Percentiles rank a stretch among this genome's conserved stretches.
These are phyloP conservation scores for Atherinomorus stipes DNA, from an alignment of 2,113 vertebrate species.

Conservation along the genomic window DNA sequence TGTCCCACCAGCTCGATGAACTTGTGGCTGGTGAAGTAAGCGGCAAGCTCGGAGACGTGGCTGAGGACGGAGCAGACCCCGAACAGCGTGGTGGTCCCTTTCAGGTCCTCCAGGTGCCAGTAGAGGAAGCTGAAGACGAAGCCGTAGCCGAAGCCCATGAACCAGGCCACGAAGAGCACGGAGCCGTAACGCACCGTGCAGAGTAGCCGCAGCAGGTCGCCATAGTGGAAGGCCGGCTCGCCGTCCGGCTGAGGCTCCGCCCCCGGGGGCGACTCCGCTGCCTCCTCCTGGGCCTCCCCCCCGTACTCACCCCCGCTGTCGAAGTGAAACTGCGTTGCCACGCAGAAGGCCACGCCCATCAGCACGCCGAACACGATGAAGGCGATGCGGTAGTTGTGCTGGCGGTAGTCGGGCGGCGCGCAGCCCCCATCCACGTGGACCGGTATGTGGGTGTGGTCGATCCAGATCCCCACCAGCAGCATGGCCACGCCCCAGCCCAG, in stretches of 20 bases:
- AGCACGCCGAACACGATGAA: constrained; percentile 96
- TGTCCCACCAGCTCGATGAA: constrained; percentile 98
- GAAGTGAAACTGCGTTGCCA: constrained; percentile 95
- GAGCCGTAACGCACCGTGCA: constrained; percentile 95
- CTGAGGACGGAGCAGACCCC: constrained; percentile 96
- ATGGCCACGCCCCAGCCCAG: constrained; percentile 97
- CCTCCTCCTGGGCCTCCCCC: constrained; percentile 68
- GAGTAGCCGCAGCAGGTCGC: constrained; percentile 89
- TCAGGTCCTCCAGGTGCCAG: constrained; percentile 96
- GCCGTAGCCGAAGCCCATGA: constrained; percentile 98
- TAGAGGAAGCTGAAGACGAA: constrained; percentile 98
- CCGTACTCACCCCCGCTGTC: constrained; percentile 79
- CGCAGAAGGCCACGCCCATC: constrained; percentile 90
- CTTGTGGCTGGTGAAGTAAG: constrained; percentile 98
- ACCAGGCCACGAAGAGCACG: constrained; percentile 97
- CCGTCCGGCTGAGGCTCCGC: constrained; percentile 36
- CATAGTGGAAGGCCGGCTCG: constrained; percentile 84
- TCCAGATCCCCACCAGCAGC: constrained; percentile 95
- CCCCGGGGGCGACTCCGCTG: constrained; percentile 31
- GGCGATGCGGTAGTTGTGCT: constrained; percentile 92
- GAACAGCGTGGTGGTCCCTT: constrained; percentile 95
- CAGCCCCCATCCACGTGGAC: constrained; percentile 84
- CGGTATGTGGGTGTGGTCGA: constrained; percentile 89
- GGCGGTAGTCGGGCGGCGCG: constrained; percentile 83
- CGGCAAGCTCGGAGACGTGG: constrained; percentile 92